phyloP scores from a whole-genome alignment of 2,888 invertebrate genomes.

The Cryptophagus acutangulus region DNA sequence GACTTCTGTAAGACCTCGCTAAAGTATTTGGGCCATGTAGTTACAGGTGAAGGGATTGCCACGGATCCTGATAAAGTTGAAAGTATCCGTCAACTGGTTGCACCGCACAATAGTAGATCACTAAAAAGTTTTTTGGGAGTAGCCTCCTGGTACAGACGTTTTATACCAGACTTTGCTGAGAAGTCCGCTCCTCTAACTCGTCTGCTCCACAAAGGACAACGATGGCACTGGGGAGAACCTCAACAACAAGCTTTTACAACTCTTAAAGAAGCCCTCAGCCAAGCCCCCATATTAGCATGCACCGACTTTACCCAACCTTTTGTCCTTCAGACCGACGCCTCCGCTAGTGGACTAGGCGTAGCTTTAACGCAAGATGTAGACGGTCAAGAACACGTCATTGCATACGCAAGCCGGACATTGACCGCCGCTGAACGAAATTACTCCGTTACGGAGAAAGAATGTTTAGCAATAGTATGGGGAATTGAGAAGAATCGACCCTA shows the following conservation, averaged over 20 bases:
- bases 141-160: constrained; percentile 33
- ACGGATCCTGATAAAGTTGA: neutral
- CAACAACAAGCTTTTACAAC: too few species aligned
- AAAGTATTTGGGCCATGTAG: neutral
- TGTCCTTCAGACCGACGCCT: constrained; percentile 24
- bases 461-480: too few species aligned
- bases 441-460: too few species aligned
- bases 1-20: neutral
- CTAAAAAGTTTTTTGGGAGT: constrained; percentile 32
- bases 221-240: too few species aligned
- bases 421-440: constrained; percentile 4
- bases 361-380: constrained; percentile 21
- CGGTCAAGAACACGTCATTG: constrained; percentile 6
- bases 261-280: too few species aligned
- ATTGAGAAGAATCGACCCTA: too few species aligned
- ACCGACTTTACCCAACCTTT: constrained; percentile 22
- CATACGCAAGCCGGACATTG: constrained; percentile 6
- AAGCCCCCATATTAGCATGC: constrained; percentile 15
- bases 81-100: neutral
- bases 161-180: constrained; percentile 17
- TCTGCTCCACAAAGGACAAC: constrained; percentile 1
- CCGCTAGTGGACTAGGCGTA: constrained; percentile 25
- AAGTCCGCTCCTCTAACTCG: neutral
- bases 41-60: neutral
- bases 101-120: constrained; percentile 24